Conservation (phyloP, 2,797 vertebrate genomes). For the Sebastes glaucus region DNA sequence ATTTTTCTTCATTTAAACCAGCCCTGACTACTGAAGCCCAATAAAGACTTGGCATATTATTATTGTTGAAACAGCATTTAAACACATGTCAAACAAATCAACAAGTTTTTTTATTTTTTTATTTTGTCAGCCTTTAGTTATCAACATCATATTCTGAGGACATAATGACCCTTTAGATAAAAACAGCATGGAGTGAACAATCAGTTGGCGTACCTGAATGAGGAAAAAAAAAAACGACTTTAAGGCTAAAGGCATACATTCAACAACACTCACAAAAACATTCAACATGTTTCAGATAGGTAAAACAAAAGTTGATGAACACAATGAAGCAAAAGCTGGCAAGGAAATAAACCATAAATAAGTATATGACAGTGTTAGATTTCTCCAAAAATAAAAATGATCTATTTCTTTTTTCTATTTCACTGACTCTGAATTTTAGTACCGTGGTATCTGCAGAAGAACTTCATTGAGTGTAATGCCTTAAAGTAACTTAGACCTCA, state of each 20-base stretch:
- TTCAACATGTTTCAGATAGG: constrained; percentile 5
- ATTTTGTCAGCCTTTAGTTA: constrained; percentile 21
- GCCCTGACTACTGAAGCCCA: constrained; percentile 57
- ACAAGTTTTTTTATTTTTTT: background rate
- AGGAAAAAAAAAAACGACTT: constrained; percentile 12
- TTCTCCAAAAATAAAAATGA: background rate
- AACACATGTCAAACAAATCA: constrained; percentile 1
- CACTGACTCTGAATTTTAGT: background rate
- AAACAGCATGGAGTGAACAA: constrained; percentile 40
- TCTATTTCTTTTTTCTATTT: background rate
- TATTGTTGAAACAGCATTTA: constrained; percentile 11
- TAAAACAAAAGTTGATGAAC: constrained; percentile 5
- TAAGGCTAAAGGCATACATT: constrained; percentile 61
- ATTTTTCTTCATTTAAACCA: constrained; percentile 62
- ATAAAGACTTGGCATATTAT: constrained; percentile 33
- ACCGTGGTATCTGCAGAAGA: background rate
- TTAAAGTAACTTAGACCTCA: background rate
- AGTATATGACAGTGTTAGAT: background rate
- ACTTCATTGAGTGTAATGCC: background rate
- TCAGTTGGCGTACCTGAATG: constrained; percentile 43
- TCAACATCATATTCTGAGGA: constrained; percentile 5
- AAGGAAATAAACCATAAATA: background rate
- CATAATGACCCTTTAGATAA: constrained; percentile 7
- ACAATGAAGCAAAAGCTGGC: background rate
- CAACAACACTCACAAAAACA: constrained; percentile 22